Percentiles rank a stretch among this genome's conserved stretches.
These are phyloP conservation scores for Temnothorax nylanderi DNA, from an alignment of 1,140 invertebrate species.

Conservation along the genomic window DNA sequence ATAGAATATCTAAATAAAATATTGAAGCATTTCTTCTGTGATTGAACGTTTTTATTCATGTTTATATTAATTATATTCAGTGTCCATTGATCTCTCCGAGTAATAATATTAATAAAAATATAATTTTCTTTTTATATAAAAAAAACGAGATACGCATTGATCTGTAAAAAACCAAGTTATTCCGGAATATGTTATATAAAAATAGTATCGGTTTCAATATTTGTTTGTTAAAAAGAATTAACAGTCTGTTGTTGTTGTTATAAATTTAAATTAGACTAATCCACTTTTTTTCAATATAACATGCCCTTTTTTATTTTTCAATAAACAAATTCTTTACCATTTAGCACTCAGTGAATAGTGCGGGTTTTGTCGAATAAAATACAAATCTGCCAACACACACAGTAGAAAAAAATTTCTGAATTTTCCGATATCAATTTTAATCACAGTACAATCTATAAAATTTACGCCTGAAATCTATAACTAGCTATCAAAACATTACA, in stretches of 20 bases:
- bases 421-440: neutral
- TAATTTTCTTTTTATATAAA: neutral
- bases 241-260: too few relatives aligned
- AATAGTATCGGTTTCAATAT: neutral
- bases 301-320: neutral
- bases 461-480: neutral
- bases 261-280: neutral
- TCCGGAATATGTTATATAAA: neutral
- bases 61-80: neutral
- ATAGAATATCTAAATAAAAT: neutral
- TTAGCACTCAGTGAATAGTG: conserved; percentile 7
- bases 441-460: conserved; percentile 22
- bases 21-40: neutral
- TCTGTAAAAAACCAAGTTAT: neutral
- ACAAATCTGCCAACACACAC: neutral
- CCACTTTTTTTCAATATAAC: neutral
- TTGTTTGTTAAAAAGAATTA: neutral
- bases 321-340: conserved; percentile 25
- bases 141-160: neutral
- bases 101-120: neutral
- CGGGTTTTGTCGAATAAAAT: neutral
- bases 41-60: neutral
- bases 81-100: neutral
- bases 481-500: neutral
- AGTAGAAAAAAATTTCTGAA: neutral